These are phyloP conservation scores for Scaptomyza reducta DNA, from an alignment of 2,888 invertebrate genomes.

Conservation along the genomic window DNA sequence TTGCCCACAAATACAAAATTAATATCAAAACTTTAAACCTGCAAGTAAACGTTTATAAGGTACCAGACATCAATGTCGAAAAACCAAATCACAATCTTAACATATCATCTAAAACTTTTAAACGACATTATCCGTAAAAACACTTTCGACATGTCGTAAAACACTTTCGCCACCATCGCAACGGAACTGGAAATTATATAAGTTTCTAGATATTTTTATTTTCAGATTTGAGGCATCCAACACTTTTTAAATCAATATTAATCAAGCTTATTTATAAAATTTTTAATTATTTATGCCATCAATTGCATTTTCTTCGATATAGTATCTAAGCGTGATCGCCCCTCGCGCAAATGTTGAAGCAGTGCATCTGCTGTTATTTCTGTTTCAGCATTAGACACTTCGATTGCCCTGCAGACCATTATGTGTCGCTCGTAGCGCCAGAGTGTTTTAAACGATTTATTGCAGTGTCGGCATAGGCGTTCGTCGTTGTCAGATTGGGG, in stretches of 20 bases:
- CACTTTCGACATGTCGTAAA: too few relatives aligned
- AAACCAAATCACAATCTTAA: neutral
- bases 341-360: conserved; percentile 52
- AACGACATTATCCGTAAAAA: too few relatives aligned
- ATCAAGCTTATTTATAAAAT: neutral
- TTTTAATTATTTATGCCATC: neutral
- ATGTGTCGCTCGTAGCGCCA: conserved; percentile 57
- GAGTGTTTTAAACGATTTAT: conserved; percentile 58
- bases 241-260: too few relatives aligned
- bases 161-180: too few relatives aligned
- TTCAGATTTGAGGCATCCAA: too few relatives aligned
- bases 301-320: conserved; percentile 49
- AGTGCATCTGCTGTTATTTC: conserved; percentile 31
- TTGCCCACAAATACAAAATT: neutral
- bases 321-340: conserved; percentile 46
- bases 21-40: conserved; percentile 36
- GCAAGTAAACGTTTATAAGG: conserved; percentile 9
- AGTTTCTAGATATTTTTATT: too few relatives aligned
- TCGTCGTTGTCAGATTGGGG: conserved; percentile 24
- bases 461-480: conserved; percentile 59
- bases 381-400: neutral
- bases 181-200: too few relatives aligned
- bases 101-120: too few relatives aligned
- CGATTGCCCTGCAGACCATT: conserved; percentile 23
- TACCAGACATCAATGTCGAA: neutral